Percentiles rank a stretch among this genome's conserved stretches.
These are phyloP conservation scores for Dastarcus helophoroides DNA, from an alignment of 2,888 invertebrate species.

Conservation along the genomic window DNA sequence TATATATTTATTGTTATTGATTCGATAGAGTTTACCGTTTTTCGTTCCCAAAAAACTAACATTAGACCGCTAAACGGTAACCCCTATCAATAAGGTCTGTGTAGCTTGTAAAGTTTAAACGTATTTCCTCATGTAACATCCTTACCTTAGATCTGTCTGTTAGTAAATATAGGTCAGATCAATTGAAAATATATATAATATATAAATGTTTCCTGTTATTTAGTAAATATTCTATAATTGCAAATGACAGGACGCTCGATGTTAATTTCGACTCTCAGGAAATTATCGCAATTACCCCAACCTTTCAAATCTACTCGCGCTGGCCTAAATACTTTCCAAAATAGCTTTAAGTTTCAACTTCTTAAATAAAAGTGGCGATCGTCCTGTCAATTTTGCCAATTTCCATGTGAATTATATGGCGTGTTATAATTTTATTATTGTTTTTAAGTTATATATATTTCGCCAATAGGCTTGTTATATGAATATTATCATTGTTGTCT, in stretches of 20 bases:
- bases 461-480: slow-evolving; percentile 36
- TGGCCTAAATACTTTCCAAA: too few relatives aligned
- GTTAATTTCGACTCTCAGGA: too few relatives aligned
- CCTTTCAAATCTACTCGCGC: too few relatives aligned
- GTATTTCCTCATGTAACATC: slow-evolving; percentile 34
- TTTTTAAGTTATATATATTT: slow-evolving; percentile 27
- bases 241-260: too few relatives aligned
- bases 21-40: too few relatives aligned
- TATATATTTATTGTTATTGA: too few relatives aligned
- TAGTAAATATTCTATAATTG: slow-evolving; percentile 39
- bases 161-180: slow-evolving; percentile 37
- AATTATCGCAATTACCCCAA: too few relatives aligned
- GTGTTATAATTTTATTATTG: slow-evolving; percentile 16
- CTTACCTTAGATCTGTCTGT: slow-evolving; percentile 36
- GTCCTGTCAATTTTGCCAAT: too few relatives aligned
- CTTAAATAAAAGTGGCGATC: too few relatives aligned
- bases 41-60: too few relatives aligned
- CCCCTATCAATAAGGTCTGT: slow-evolving; percentile 22
- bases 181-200: slow-evolving; percentile 37
- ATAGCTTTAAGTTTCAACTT: too few relatives aligned
- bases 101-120: slow-evolving; percentile 36
- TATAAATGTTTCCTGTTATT: slow-evolving; percentile 42
- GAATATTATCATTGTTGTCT: slow-evolving; percentile 36
- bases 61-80: too few relatives aligned
- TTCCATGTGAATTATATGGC: slow-evolving; percentile 13